Conservation (phyloP, 2,888 invertebrate species). For the Brenthis ino region DNA sequence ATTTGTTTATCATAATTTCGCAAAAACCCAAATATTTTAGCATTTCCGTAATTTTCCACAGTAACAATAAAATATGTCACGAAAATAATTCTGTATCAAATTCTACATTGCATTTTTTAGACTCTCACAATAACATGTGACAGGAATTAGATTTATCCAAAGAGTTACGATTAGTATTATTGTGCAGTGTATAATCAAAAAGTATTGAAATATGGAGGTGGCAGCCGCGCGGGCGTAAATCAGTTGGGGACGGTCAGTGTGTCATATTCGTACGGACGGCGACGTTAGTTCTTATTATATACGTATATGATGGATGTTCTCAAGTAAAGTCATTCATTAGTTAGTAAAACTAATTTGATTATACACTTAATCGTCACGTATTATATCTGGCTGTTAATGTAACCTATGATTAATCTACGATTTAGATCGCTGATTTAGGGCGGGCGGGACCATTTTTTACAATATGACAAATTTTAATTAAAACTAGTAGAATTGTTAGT, state of each 20-base stretch:
- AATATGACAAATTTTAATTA: no score
- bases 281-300: conserved; percentile 13
- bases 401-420: no score
- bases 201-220: conserved; percentile 39
- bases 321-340: neutral
- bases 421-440: no score
- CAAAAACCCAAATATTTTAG: no score
- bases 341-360: conserved; percentile 1
- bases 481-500: no score
- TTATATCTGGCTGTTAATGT: no score
- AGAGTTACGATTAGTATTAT: conserved; percentile 27
- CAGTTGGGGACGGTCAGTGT: conserved; percentile 40
- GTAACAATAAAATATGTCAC: no score
- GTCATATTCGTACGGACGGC: conserved; percentile 33
- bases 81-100: neutral
- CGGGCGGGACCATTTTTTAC: no score
- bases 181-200: conserved; percentile 33
- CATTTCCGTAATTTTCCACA: no score
- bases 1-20: no score
- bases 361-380: neutral
- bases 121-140: neutral
- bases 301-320: neutral
- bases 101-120: conserved; percentile 30
- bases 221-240: conserved; percentile 40
- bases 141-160: neutral